These are phyloP conservation scores for Mizuhopecten yessoensis DNA, from an alignment of 1,140 invertebrate genomes.

Conservation along the genomic window DNA sequence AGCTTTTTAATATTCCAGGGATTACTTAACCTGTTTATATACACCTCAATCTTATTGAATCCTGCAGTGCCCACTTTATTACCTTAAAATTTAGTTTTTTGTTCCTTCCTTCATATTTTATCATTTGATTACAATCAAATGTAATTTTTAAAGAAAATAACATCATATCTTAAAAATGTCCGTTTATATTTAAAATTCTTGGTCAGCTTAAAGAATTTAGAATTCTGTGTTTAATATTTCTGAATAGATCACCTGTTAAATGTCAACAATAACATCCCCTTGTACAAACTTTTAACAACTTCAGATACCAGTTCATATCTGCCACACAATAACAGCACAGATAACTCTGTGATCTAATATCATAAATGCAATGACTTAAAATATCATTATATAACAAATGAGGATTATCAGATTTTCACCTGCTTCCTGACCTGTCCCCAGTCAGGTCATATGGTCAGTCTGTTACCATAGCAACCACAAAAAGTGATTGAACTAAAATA, in stretches of 20 bases:
- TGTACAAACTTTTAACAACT: neutral
- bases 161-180: neutral
- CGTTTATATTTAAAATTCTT: neutral
- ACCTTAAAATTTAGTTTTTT: neutral
- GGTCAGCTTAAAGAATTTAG: neutral
- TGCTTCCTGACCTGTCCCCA: neutral
- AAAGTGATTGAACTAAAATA: neutral
- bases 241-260: neutral
- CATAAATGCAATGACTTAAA: conserved; percentile 35
- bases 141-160: neutral
- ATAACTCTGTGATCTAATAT: neutral
- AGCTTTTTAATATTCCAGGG: neutral
- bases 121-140: neutral
- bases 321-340: neutral
- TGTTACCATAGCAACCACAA: neutral
- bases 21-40: neutral
- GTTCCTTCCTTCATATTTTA: neutral
- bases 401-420: conserved; percentile 27
- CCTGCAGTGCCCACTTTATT: neutral
- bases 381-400: neutral
- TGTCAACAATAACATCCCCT: neutral
- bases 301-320: neutral
- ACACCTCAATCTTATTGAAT: neutral
- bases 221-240: neutral
- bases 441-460: neutral